phyloP scores from a whole-genome alignment of 2,797 vertebrate genomes.

The Chaenodraco wilsoni region DNA sequence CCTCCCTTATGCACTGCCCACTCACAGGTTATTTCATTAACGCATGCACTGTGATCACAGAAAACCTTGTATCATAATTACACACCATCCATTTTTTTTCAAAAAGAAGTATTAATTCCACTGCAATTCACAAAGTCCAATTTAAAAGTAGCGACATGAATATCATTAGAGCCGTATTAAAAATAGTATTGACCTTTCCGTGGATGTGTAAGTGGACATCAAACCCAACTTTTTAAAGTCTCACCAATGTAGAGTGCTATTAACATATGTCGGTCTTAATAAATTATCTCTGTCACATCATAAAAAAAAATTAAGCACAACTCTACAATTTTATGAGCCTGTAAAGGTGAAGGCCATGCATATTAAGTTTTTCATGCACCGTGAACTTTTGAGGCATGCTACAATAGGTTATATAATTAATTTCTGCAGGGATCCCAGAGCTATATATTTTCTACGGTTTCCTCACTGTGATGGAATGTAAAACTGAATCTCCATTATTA shows the following conservation, averaged over 20 bases:
- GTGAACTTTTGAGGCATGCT: conserved; percentile 94
- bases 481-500: conserved; percentile 31
- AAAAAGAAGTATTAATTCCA: conserved; percentile 48
- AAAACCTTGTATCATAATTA: conserved; percentile 14
- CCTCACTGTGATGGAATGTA: conserved; percentile 35
- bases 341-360: conserved; percentile 94
- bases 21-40: conserved; percentile 7
- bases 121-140: conserved; percentile 57
- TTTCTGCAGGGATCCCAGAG: conserved; percentile 84
- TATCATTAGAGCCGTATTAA: conserved; percentile 78
- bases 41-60: conserved; percentile 14
- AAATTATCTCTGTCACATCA: conserved; percentile 92
- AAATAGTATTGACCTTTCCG: conserved; percentile 85
- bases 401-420: conserved; percentile 92
- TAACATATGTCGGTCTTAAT: conserved; percentile 94
- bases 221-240: conserved; percentile 75
- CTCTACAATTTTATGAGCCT: conserved; percentile 92
- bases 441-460: conserved; percentile 61
- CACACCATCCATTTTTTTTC: conserved; percentile 20
- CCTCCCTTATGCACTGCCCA: background rate
- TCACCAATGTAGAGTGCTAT: conserved; percentile 72
- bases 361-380: conserved; percentile 93
- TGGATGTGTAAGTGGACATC: conserved; percentile 64
- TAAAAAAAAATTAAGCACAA: conserved; percentile 91
- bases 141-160: conserved; percentile 68